Conservation (phyloP, 2,888 invertebrate species). For the Synergus laeviventris region DNA sequence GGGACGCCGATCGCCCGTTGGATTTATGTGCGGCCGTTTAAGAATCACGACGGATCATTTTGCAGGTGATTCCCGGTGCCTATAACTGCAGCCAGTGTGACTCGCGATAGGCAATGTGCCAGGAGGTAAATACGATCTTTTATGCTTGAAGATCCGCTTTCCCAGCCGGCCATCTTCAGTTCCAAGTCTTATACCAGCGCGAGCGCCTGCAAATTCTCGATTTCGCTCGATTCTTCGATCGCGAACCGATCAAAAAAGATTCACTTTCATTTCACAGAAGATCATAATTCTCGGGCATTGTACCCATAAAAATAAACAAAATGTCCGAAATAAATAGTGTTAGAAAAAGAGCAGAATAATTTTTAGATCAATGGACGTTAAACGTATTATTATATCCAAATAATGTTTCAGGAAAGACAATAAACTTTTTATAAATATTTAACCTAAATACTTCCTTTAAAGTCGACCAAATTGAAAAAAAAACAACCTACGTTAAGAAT, state of each 20-base stretch:
- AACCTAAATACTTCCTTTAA: not conserved
- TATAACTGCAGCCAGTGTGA: constrained; percentile 40
- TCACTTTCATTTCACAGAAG: constrained; percentile 23
- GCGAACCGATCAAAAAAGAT: constrained; percentile 9
- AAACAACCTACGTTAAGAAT: not conserved
- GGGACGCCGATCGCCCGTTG: constrained; percentile 41
- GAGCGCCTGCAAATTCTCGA: constrained; percentile 41
- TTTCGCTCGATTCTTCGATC: constrained; percentile 38
- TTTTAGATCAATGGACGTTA: too few species aligned
- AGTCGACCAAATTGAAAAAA: not conserved
- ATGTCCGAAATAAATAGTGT: too few species aligned
- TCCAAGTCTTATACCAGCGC: constrained; percentile 23
- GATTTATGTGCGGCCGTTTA: constrained; percentile 51
- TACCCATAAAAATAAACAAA: too few species aligned
- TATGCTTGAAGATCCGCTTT: constrained; percentile 51
- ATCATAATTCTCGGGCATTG: not conserved
- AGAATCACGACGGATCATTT: constrained; percentile 52
- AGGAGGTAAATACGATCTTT: constrained; percentile 54
- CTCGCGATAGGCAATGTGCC: constrained; percentile 53
- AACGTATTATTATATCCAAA: not conserved
- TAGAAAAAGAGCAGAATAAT: too few species aligned
- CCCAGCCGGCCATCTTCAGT: constrained; percentile 47
- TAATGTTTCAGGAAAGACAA: not conserved
- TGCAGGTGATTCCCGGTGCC: constrained; percentile 49
- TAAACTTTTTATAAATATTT: constrained; percentile 1